Evolutionary conservation across 2,113 vertebrate species (phyloP).

Genomic region (Proteles cristata): DNA sequence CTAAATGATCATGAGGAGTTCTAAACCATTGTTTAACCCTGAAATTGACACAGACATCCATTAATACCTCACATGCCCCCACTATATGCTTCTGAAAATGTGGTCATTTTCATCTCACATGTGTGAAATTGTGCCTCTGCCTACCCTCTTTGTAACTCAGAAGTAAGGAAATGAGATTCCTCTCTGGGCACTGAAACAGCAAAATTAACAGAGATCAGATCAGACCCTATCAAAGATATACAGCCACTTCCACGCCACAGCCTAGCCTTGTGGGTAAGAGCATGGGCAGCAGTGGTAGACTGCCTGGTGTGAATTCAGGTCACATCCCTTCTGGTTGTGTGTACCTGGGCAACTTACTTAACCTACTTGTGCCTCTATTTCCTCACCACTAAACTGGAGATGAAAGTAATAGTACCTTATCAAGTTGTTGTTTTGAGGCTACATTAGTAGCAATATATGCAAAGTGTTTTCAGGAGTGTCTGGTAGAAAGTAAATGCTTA

Average conservation of each 20-base stretch:
- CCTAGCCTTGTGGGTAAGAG: no score
- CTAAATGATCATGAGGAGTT: not conserved
- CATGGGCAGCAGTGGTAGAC: not conserved
- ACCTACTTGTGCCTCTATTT: not conserved
- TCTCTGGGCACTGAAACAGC: not conserved
- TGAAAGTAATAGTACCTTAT: not conserved
- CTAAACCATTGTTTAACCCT: not conserved
- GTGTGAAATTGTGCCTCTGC: not conserved
- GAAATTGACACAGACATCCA: not conserved
- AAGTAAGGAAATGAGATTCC: not conserved
- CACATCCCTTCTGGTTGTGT: rapidly evolving
- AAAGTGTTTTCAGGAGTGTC: not conserved
- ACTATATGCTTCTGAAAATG: not conserved
- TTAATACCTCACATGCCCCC: not conserved
- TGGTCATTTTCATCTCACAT: no score
- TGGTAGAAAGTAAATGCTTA: not conserved
- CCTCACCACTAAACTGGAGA: not conserved
- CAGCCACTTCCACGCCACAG: not conserved
- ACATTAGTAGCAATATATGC: not conserved
- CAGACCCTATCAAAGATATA: not conserved
- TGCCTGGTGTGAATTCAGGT: no score
- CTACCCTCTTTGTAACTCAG: not conserved
- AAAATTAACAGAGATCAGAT: not conserved
- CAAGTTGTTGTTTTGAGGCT: not conserved
- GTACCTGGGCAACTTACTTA: not conserved